These are phyloP conservation scores for Tribolium freemani DNA, from an alignment of 2,888 invertebrate genomes.

Conservation along the genomic window DNA sequence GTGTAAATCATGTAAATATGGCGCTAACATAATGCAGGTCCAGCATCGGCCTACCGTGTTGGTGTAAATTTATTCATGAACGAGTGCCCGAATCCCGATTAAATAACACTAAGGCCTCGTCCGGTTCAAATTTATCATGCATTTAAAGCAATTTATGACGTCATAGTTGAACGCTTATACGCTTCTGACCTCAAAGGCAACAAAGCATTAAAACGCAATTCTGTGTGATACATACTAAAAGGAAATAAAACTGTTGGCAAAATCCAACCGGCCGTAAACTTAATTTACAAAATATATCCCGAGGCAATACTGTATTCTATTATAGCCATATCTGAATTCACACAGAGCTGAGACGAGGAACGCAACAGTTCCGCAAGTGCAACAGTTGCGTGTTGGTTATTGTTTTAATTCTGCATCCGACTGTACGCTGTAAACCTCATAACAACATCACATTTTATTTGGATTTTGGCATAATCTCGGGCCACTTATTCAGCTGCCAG, in stretches of 20 bases:
- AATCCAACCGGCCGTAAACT: not conserved
- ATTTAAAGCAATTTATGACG: slow-evolving; percentile 19
- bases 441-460: not conserved
- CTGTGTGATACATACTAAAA: not conserved
- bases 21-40: slow-evolving; percentile 7
- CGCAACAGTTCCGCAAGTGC: not conserved
- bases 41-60: slow-evolving; percentile 5
- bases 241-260: slow-evolving; percentile 11
- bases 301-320: not conserved
- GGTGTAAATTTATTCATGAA: slow-evolving; percentile 36
- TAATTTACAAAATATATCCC: slow-evolving; percentile 1
- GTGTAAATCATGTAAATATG: slow-evolving; percentile 30
- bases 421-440: not conserved
- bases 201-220: slow-evolving; percentile 6
- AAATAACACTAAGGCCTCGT: slow-evolving; percentile 12
- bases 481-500: not conserved
- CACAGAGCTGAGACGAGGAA: not conserved
- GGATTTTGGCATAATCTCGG: not conserved
- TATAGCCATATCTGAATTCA: not conserved
- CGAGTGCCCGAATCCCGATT: slow-evolving; percentile 12
- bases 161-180: not conserved
- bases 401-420: not conserved
- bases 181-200: slow-evolving; percentile 2
- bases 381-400: not conserved
- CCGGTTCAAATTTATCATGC: slow-evolving; percentile 7